Conservation (phyloP, 2,888 invertebrate genomes). For the Acanthosepion pharaonis region DNA sequence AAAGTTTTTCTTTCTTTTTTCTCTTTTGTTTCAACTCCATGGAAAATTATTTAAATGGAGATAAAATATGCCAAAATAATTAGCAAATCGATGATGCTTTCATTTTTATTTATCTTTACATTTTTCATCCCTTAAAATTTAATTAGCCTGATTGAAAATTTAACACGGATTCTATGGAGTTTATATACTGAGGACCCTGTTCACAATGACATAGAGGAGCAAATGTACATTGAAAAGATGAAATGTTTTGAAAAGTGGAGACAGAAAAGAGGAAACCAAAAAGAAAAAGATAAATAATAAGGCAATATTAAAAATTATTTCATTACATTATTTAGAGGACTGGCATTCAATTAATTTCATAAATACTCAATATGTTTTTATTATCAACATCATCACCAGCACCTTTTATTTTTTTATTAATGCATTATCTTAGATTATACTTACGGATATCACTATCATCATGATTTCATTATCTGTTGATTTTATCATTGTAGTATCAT, state of each 20-base stretch:
- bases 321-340: background rate
- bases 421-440: too few species aligned
- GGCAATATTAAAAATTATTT: background rate
- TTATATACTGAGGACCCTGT: background rate
- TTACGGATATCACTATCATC: too few species aligned
- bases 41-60: background rate
- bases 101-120: background rate
- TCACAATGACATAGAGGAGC: background rate
- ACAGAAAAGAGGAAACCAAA: background rate
- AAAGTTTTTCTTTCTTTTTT: background rate
- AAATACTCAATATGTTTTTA: background rate
- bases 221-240: constrained; percentile 17
- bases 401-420: too few species aligned
- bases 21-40: background rate
- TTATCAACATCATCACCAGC: background rate
- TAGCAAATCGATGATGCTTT: background rate
- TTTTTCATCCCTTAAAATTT: background rate
- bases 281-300: background rate
- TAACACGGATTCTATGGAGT: background rate
- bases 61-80: constrained; percentile 20
- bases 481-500: too few species aligned
- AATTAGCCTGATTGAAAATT: background rate
- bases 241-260: background rate
- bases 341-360: background rate
- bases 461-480: too few species aligned